Conservation (phyloP, 2,797 vertebrate genomes). For the Siniperca scherzeri region DNA sequence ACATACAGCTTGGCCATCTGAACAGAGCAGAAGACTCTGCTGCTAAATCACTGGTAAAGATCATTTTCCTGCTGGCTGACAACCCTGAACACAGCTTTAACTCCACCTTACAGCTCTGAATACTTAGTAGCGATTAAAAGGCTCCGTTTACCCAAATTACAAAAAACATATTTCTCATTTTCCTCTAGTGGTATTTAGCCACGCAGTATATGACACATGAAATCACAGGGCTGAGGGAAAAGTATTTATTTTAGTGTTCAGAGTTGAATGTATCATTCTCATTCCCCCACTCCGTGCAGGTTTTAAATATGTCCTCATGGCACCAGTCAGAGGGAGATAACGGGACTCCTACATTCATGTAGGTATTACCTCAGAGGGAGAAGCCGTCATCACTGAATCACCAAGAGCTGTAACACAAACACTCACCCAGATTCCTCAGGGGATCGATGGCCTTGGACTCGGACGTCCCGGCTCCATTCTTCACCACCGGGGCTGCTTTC, state of each 20-base stretch:
- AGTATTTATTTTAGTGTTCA: no score
- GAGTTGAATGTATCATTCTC: no score
- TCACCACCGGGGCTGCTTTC: constrained; percentile 55
- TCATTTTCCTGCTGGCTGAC: not conserved
- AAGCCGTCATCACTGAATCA: no score
- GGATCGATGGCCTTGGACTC: constrained; percentile 77
- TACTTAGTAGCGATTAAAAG: not conserved
- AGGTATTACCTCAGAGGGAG: no score
- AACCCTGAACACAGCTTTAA: not conserved
- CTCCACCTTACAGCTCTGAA: not conserved
- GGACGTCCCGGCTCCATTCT: constrained; percentile 75
- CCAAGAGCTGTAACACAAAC: not conserved
- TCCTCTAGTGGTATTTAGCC: not conserved
- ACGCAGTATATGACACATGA: no score
- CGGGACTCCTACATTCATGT: no score
- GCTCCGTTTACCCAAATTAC: not conserved
- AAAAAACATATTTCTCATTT: not conserved
- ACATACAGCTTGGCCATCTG: not conserved
- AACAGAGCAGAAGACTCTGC: not conserved
- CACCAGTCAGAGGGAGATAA: no score
- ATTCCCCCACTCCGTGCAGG: no score
- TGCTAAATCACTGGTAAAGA: not conserved
- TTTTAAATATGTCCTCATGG: no score
- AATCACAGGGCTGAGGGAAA: no score
- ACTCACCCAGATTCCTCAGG: constrained; percentile 83